These are phyloP conservation scores for Motacilla alba DNA, from an alignment of 2,113 vertebrate species.

Conservation along the genomic window DNA sequence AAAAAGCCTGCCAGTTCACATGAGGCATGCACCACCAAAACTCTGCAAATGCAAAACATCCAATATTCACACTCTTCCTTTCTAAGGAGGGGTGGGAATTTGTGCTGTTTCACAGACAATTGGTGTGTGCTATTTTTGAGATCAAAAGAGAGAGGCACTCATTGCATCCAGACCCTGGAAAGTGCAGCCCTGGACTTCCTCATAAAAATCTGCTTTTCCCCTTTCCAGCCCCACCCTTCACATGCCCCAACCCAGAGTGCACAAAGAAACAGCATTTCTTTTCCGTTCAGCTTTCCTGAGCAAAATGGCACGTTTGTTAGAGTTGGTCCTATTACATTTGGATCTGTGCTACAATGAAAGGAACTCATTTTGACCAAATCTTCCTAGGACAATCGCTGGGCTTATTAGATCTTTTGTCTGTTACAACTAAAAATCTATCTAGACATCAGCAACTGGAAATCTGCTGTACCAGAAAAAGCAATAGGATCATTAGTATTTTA, in stretches of 20 bases:
- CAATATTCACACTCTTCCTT: background rate
- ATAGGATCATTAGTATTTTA: background rate
- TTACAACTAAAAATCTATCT: background rate
- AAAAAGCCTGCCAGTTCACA: background rate
- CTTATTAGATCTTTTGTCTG: background rate
- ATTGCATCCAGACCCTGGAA: background rate
- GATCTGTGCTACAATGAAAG: background rate
- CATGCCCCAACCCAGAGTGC: background rate
- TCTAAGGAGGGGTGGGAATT: background rate
- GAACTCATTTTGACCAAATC: background rate
- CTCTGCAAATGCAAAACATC: background rate
- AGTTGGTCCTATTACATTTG: background rate
- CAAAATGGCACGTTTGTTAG: background rate
- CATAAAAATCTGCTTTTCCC: background rate
- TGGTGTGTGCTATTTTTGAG: background rate
- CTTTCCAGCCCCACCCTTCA: background rate
- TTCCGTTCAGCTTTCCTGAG: background rate
- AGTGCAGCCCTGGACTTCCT: background rate
- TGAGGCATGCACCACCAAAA: background rate
- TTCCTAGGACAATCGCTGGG: background rate
- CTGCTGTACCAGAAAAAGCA: background rate
- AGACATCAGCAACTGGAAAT: background rate
- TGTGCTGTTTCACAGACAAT: background rate
- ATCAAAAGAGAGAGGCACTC: background rate
- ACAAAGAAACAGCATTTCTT: background rate